Conservation (phyloP, 37 sponge, comb jelly and placozoan species). For the Theonella swinhoei region DNA sequence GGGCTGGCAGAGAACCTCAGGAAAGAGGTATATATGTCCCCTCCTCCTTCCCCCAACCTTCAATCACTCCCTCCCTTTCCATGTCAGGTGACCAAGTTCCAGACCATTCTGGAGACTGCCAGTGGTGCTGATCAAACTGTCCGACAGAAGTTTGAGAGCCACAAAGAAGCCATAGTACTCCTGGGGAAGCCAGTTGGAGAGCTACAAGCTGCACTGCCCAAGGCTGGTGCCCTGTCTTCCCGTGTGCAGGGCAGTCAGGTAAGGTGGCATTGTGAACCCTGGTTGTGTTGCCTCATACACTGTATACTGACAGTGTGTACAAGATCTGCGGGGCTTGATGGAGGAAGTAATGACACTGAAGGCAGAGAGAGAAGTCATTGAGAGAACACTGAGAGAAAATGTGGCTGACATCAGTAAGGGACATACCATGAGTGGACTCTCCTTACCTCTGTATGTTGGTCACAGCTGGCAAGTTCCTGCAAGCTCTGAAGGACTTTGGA, state of each 20-base stretch:
- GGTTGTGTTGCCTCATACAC: neutral
- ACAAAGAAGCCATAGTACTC: conserved; percentile 65
- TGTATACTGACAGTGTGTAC: conserved; percentile 66
- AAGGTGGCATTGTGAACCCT: neutral
- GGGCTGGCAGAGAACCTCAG: conserved; percentile 76
- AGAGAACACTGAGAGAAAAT: conserved; percentile 67
- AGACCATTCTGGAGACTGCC: conserved; percentile 67
- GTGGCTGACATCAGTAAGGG: conserved; percentile 69
- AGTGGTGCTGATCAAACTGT: conserved; percentile 82
- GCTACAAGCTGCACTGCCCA: conserved; percentile 50
- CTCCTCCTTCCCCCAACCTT: neutral
- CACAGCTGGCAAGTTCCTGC: conserved; percentile 84
- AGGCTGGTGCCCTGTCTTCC: conserved; percentile 52
- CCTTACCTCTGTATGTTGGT: too few species aligned
- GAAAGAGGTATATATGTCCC: conserved; percentile 41
- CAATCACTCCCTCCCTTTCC: too few species aligned
- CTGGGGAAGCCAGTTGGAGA: conserved; percentile 62
- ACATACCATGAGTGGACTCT: neutral
- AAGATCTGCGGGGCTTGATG: conserved; percentile 76
- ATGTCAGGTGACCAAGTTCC: conserved; percentile 46
- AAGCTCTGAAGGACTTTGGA: conserved; percentile 76
- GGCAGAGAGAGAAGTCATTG: conserved; percentile 82
- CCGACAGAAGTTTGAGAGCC: conserved; percentile 76
- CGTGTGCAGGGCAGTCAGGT: conserved; percentile 53
- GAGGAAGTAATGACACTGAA: conserved; percentile 86